Base-by-base conservation (phyloP, 2,888 invertebrate species). In the Heliconius aoede region DNA sequence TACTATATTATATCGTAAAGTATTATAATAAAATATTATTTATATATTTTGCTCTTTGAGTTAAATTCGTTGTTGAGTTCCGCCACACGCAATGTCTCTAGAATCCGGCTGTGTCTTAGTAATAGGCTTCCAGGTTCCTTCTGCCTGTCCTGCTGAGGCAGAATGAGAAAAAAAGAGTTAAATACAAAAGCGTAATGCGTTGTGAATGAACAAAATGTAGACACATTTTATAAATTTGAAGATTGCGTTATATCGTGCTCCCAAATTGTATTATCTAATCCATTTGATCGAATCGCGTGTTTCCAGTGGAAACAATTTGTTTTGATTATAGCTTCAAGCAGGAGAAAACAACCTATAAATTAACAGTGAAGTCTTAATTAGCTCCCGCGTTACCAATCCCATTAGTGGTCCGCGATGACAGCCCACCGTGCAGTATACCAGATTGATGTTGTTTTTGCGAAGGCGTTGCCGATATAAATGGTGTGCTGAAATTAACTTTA, bases 321-420 rank as follows among this genome's bases (percentile, higher is more conserved):
- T 93, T 92, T 91, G 92, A 93, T 94, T 93, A 93, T 90, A 86
- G 89, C 88, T 55, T 87, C 89, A 89, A 89, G 85, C 85, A 83
- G 85, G 88, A 86, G 89, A 91, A 90, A 92, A 92, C 92, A 90
- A 88, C 87, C 90, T 85, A 91, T 93, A 94, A 93, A 94, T 94
- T 92, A 91, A 91, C 88, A 86, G 84, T 82, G 87, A 91, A 87
- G 91, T 90, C 92, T 94, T 94, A 94, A 94, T 94, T 94, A 94
- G 89, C 85, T 84, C 84, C 85, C 83, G 86, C 89, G 90, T 90
- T 90, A 86, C 90, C 91, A 92, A 94, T 93, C 89, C 91, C 91
- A 93, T 92, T 94, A 94, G 89, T 85, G 88, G 88, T 85, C 80
- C 82, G 84, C 84, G 91, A 90, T 91, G 93, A 93, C 91, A 91